Evolutionary conservation across 2,797 vertebrate genomes (phyloP).

Genomic region (Psittacula derbiana): DNA sequence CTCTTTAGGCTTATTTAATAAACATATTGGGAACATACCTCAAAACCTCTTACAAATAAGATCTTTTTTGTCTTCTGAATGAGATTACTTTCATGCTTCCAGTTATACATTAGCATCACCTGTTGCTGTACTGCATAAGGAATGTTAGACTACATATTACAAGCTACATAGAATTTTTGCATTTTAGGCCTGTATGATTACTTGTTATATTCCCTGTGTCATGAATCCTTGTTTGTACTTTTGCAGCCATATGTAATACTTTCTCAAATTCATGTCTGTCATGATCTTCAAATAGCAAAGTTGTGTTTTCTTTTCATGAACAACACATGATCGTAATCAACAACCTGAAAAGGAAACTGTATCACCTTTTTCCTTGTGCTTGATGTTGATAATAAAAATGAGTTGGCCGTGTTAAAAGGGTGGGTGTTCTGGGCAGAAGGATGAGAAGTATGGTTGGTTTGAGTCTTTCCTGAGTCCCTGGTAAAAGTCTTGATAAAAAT

Average conservation of each 20-base stretch:
- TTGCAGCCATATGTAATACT: background rate
- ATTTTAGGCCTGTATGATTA: background rate
- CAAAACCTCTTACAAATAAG: background rate
- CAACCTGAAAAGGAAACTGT: background rate
- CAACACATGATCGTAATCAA: background rate
- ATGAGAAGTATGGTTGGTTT: background rate
- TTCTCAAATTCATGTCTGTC: background rate
- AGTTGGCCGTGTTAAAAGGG: rapidly evolving
- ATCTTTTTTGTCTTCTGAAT: background rate
- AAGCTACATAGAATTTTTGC: background rate
- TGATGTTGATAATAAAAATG: background rate
- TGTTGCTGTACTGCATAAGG: background rate
- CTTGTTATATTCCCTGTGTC: background rate
- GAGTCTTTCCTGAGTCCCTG: background rate
- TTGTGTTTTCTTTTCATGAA: background rate
- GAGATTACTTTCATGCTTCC: background rate
- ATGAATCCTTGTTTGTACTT: background rate
- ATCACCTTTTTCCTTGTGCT: background rate
- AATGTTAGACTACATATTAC: background rate
- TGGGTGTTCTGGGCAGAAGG: background rate
- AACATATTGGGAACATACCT: background rate
- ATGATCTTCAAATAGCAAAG: background rate
- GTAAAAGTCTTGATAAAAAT: background rate
- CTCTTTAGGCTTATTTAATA: background rate
- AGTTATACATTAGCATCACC: background rate